Evolutionary conservation across 1,140 invertebrate genomes (phyloP).

Genomic region (Epicauta chinensis): DNA sequence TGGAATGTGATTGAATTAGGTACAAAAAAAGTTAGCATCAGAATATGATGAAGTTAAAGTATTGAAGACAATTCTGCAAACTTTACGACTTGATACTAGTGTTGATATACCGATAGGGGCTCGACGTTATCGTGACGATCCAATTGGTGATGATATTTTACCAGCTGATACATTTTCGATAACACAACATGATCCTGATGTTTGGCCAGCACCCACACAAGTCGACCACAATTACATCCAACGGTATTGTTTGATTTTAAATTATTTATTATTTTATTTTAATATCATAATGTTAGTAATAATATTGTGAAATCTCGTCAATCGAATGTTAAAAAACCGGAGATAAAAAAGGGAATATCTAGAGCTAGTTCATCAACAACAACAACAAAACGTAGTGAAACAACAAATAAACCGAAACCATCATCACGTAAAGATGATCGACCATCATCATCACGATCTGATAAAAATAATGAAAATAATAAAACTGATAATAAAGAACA

Average conservation of each 20-base stretch:
- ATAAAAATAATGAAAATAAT: constrained; percentile 23
- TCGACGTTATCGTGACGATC: constrained; percentile 31
- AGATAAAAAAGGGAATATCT: constrained; percentile 29
- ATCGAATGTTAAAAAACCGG: constrained; percentile 29
- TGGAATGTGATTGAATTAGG: constrained; percentile 47
- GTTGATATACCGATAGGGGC: constrained; percentile 36
- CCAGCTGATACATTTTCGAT: constrained; percentile 49
- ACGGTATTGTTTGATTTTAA: constrained; percentile 16
- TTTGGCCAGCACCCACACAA: constrained; percentile 85
- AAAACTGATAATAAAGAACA: constrained; percentile 28
- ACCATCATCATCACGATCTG: constrained; percentile 39
- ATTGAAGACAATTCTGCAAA: constrained; percentile 59
- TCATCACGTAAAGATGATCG: constrained; percentile 35
- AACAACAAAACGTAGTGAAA: no score
- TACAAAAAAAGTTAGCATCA: constrained; percentile 80
- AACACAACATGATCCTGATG: constrained; percentile 73
- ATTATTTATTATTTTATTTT: not conserved
- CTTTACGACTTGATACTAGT: constrained; percentile 31
- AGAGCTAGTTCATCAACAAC: constrained; percentile 30
- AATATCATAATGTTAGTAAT: constrained; percentile 22
- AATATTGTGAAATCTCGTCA: constrained; percentile 32
- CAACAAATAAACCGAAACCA: not conserved
- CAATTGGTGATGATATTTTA: constrained; percentile 52
- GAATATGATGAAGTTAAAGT: constrained; percentile 91
- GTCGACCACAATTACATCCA: constrained; percentile 62